Evolutionary conservation across 1,140 invertebrate species (phyloP).

Genomic region (Pseudomyrmex concolor): DNA sequence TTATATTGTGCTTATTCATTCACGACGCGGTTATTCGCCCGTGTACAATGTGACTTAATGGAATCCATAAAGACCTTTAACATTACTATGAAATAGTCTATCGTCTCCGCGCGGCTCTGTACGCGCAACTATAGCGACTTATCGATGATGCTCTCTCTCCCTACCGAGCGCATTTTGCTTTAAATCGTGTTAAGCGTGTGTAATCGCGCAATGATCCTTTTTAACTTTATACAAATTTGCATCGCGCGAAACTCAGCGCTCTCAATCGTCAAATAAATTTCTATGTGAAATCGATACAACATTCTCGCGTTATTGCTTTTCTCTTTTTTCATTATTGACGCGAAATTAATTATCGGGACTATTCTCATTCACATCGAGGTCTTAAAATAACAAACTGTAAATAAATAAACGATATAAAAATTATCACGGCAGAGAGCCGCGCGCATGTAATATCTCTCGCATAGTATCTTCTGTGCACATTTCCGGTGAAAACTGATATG

Average conservation of each 20-base stretch:
- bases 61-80: slow-evolving; percentile 52
- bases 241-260: background rate
- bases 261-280: background rate
- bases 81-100: slow-evolving; percentile 48
- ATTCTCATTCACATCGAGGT: too few species aligned
- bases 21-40: slow-evolving; percentile 33
- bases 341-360: too few species aligned
- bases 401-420: background rate
- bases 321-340: background rate
- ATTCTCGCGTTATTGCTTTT: background rate
- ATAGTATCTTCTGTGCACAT: background rate
- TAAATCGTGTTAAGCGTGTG: slow-evolving; percentile 20
- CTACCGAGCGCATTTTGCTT: slow-evolving; percentile 41
- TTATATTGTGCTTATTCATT: slow-evolving; percentile 73
- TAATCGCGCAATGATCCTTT: slow-evolving; percentile 6
- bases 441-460: background rate
- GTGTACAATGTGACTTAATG: slow-evolving; percentile 56
- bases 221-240: background rate
- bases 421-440: background rate
- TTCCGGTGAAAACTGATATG: slow-evolving; percentile 6
- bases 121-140: slow-evolving; percentile 14
- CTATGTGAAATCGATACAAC: too few species aligned
- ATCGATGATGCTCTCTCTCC: slow-evolving; percentile 11
- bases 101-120: slow-evolving; percentile 2
- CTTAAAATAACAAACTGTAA: background rate